Base-by-base conservation (phyloP, 2,888 invertebrate species). In the Prosapia bicincta region DNA sequence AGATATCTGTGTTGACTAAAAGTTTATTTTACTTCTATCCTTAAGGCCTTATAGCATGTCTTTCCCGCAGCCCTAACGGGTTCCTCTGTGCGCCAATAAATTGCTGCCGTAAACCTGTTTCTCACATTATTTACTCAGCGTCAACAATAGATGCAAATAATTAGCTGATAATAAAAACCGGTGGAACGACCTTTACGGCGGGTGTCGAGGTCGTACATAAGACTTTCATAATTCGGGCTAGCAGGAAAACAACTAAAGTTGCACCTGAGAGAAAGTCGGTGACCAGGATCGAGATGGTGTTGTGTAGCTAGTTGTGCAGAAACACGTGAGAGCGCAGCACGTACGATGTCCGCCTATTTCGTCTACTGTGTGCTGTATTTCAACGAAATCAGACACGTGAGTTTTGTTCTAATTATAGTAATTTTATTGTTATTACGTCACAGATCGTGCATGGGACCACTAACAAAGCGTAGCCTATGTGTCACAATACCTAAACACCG, bases 351-450 rank as follows among this genome's bases (percentile, higher is more conserved):
- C 13, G 54, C 54, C 3, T 5, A 54, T 20, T 54, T 54, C 54
- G 20, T 73, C 67, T 76, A 70, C 76, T 54, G 72, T 32, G 66
- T 28, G 26, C 68, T 73, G 73, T 71, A 76, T 79, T 83, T 81
- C 71, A 54, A 67, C 54, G 65, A 67, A 20, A 71, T 85, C 91
- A 94, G 88, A 95, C 95, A 83, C 89, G 83, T 79, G 71, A 76
- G 69, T 66, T 43, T 74, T 77, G 54, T 1, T 54, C 20, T 54
- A 54, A 54, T 54, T 54, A 54, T 20, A 54, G 54, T 54, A 20
- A 54, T 54, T 20, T 20, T n/a, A n/a, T n/a, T n/a, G n/a, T n/a
- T n/a, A n/a, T n/a, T n/a, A n/a, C n/a, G n/a, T n/a, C n/a, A n/a
- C n/a, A n/a, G n/a, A n/a, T n/a, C n/a, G n/a, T n/a, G n/a, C n/a